phyloP scores from a whole-genome alignment of 2,888 invertebrate species.

The Agrochola circellaris region DNA sequence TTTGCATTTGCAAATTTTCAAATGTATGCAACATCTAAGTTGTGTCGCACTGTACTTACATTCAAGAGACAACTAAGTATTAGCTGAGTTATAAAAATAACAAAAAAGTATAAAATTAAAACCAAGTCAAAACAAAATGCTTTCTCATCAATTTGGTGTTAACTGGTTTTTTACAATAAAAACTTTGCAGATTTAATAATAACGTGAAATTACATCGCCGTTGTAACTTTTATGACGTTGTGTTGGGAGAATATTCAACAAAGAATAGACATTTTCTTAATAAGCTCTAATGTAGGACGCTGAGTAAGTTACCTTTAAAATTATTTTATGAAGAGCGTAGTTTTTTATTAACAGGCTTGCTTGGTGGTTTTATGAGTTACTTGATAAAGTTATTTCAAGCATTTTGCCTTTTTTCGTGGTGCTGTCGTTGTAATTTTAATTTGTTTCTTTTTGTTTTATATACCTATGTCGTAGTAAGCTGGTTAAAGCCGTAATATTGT shows the following conservation, averaged over 20 bases:
- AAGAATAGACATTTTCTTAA: constrained; percentile 29
- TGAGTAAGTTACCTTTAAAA: background rate
- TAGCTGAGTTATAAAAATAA: too few relatives aligned
- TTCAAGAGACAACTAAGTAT: background rate
- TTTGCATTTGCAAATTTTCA: too few relatives aligned
- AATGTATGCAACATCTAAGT: too few relatives aligned
- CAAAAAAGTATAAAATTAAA: background rate
- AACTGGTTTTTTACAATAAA: constrained; percentile 30
- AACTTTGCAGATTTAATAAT: constrained; percentile 51
- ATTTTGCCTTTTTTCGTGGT: background rate
- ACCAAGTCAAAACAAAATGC: constrained; percentile 24
- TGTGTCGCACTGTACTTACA: background rate
- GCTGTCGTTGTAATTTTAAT: background rate
- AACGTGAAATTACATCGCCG: constrained; percentile 35
- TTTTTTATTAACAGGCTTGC: background rate
- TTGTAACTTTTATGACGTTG: constrained; percentile 32
- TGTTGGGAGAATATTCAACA: constrained; percentile 22
- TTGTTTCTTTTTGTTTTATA: background rate
- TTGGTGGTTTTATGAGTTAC: constrained; percentile 6
- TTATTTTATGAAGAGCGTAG: constrained; percentile 10
- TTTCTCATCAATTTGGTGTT: constrained; percentile 41
- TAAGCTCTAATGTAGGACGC: constrained; percentile 26
- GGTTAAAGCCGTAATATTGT: too few relatives aligned
- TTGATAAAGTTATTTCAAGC: too few relatives aligned
- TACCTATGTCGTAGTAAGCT: too few relatives aligned